These are phyloP conservation scores for Sterna hirundo DNA, from an alignment of 2,113 vertebrate species.

Conservation along the genomic window DNA sequence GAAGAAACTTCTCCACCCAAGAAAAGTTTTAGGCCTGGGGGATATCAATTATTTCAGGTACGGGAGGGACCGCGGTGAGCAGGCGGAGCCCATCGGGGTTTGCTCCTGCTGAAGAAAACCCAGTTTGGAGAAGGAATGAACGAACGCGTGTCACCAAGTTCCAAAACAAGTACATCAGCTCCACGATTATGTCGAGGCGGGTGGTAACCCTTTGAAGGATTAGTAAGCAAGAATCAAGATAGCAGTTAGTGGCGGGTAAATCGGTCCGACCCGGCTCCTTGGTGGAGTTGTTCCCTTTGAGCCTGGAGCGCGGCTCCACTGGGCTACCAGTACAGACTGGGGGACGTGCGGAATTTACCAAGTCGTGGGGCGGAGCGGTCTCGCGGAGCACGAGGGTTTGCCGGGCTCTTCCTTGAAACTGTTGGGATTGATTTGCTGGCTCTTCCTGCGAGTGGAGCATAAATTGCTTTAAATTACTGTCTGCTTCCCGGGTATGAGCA, in stretches of 20 bases:
- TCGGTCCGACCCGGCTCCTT: neutral
- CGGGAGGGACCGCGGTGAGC: neutral
- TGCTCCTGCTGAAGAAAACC: neutral
- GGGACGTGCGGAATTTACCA: accelerated
- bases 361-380: neutral
- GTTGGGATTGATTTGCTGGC: too few species aligned
- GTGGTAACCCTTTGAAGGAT: neutral
- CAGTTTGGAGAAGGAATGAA: neutral
- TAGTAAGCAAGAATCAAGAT: neutral
- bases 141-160: too few species aligned
- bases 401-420: neutral
- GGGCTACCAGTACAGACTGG: too few species aligned
- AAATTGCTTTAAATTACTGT: neutral
- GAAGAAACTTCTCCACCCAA: neutral
- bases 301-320: accelerated
- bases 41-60: neutral
- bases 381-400: neutral
- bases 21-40: neutral
- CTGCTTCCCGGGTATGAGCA: neutral
- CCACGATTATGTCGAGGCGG: accelerated
- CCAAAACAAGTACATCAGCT: neutral
- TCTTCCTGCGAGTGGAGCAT: neutral
- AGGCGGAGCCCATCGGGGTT: accelerated
- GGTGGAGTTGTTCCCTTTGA: too few species aligned
- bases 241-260: accelerated